These are phyloP conservation scores for Xyliphius kryptos DNA, from an alignment of 2,113 vertebrate genomes.

Conservation along the genomic window DNA sequence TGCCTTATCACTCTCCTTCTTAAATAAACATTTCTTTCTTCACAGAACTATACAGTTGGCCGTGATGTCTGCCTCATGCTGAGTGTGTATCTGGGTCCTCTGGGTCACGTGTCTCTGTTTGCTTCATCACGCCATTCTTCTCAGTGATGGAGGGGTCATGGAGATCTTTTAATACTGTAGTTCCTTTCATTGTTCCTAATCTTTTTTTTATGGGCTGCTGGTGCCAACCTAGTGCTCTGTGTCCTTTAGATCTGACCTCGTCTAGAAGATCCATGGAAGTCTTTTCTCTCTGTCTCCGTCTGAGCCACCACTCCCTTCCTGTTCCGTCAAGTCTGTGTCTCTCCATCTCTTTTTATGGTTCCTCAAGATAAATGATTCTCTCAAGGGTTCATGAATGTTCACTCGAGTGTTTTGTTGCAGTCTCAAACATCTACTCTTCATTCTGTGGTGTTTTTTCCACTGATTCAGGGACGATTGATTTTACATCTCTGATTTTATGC, in stretches of 20 bases:
- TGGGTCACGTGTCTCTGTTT: slow-evolving; percentile 42
- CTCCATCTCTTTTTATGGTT: slow-evolving; percentile 46
- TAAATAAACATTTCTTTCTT: slow-evolving; percentile 54
- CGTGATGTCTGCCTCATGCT: slow-evolving; percentile 46
- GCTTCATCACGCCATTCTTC: slow-evolving; percentile 56
- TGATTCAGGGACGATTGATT: no score
- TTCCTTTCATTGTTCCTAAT: slow-evolving; percentile 92
- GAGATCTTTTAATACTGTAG: slow-evolving; percentile 65
- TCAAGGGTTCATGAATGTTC: no score
- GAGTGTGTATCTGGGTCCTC: slow-evolving; percentile 42
- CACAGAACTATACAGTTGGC: slow-evolving; percentile 49
- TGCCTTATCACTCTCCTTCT: slow-evolving; percentile 40
- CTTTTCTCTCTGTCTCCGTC: slow-evolving; percentile 47
- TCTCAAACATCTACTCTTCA: no score
- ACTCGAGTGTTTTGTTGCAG: no score
- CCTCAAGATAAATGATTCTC: no score
- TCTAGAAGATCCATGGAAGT: slow-evolving; percentile 53
- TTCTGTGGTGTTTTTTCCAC: no score
- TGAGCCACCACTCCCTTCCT: slow-evolving; percentile 55
- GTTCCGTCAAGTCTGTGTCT: slow-evolving; percentile 48
- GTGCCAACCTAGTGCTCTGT: slow-evolving; percentile 58
- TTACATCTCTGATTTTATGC: no score
- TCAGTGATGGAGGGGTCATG: slow-evolving; percentile 67
- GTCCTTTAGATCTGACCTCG: slow-evolving; percentile 65
- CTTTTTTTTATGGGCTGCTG: slow-evolving; percentile 71